Percentiles rank a stretch among this genome's conserved stretches.
Conservation (phyloP, 2,113 vertebrate species). For the Carollia perspicillata region DNA sequence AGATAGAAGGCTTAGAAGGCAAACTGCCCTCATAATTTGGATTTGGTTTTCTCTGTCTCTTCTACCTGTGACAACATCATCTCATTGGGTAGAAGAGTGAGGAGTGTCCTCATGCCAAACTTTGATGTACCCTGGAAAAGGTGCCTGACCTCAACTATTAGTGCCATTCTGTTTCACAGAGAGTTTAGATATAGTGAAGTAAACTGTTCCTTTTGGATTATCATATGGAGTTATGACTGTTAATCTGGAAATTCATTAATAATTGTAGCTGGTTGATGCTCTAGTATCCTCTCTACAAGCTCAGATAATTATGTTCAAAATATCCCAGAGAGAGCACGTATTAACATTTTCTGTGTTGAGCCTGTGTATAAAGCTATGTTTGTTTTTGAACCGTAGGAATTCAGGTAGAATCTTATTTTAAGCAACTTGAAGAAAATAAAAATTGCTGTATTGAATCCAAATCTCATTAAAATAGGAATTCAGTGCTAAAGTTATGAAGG, state of each 20-base stretch:
- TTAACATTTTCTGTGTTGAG: background rate
- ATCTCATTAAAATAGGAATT: conserved; percentile 66
- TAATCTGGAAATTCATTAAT: background rate
- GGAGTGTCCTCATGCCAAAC: background rate
- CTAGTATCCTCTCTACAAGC: background rate
- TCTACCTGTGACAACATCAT: background rate
- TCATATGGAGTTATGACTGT: background rate
- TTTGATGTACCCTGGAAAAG: background rate
- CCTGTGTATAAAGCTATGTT: background rate
- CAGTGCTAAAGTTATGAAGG: conserved; percentile 12
- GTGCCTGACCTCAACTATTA: background rate
- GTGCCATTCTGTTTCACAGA: background rate
- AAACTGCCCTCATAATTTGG: background rate
- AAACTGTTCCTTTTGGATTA: background rate
- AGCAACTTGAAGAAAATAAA: conserved; percentile 44
- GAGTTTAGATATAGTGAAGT: background rate
- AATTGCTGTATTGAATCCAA: conserved; percentile 51
- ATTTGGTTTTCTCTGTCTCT: background rate
- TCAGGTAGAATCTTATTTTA: conserved; percentile 55
- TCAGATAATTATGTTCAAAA: background rate
- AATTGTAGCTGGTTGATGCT: background rate
- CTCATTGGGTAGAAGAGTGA: background rate
- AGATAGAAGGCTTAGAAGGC: background rate
- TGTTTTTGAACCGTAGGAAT: conserved; percentile 41
- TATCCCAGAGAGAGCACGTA: background rate